phyloP scores from a whole-genome alignment of 2,797 vertebrate genomes.

The Choloepus didactylus region DNA sequence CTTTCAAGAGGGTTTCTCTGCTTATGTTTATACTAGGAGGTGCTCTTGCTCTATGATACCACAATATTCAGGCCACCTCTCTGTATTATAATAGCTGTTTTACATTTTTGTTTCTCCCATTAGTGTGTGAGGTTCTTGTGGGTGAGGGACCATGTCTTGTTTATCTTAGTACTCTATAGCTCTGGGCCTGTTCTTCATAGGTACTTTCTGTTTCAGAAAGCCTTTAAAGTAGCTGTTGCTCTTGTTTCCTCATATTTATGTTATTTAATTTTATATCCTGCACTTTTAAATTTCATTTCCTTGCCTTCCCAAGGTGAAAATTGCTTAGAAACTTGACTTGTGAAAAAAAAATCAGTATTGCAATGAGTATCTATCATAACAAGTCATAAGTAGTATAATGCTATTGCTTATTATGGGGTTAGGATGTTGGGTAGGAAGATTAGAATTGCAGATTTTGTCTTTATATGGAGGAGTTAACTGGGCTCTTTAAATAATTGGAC shows the following conservation, averaged over 20 bases:
- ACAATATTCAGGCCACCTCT: constrained; percentile 13
- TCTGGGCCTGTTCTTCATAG: neutral
- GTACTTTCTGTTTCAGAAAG: neutral
- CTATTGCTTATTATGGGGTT: constrained; percentile 40
- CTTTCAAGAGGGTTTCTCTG: constrained; percentile 5
- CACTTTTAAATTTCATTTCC: neutral
- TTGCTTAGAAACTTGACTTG: constrained; percentile 56
- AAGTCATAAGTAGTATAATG: constrained; percentile 43
- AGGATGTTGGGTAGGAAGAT: constrained; percentile 31
- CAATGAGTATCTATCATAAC: neutral
- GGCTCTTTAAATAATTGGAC: constrained; percentile 7
- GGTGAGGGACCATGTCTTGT: neutral
- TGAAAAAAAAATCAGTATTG: constrained; percentile 56
- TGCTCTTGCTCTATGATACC: neutral
- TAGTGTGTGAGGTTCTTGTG: neutral
- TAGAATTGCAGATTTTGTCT: constrained; percentile 56
- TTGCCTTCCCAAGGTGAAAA: constrained; percentile 59
- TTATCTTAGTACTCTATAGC: neutral
- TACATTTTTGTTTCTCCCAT: constrained; percentile 7
- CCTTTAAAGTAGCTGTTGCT: neutral
- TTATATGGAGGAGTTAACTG: constrained; percentile 57
- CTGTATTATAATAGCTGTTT: neutral
- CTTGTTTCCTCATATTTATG: constrained; percentile 34
- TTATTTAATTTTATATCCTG: neutral
- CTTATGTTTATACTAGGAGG: constrained; percentile 5